A percentile compares a stretch with the other conserved stretches of the same genome.
phyloP scores from a whole-genome alignment of 2,113 vertebrate genomes.

The Sinocyclocheilus maitianheensis region DNA sequence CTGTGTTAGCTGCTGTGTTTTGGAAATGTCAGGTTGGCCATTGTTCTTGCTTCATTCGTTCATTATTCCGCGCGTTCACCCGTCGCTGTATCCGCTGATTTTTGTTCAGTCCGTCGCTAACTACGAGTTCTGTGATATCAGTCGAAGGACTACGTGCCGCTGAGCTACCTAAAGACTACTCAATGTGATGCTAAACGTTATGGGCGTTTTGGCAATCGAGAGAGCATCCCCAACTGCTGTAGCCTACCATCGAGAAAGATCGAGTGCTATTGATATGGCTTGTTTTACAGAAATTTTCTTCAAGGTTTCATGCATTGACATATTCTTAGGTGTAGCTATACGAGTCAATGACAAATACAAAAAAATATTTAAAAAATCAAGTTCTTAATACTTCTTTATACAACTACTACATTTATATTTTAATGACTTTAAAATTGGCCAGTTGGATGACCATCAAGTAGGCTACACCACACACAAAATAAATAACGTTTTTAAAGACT shows the following conservation, averaged over 20 bases:
- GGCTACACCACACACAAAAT: too few species aligned
- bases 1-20: constrained; percentile 48
- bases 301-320: background rate
- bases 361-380: background rate
- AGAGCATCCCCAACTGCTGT: constrained; percentile 5
- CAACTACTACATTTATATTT: background rate
- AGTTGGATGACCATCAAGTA: too few species aligned
- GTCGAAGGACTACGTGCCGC: background rate
- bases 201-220: background rate
- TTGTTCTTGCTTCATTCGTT: constrained; percentile 48
- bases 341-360: background rate
- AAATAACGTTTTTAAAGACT: too few species aligned
- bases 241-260: background rate
- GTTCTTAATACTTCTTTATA: background rate
- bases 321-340: background rate
- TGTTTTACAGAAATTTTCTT: background rate
- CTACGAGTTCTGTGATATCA: background rate
- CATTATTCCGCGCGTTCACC: background rate
- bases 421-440: background rate
- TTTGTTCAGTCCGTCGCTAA: background rate
- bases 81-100: background rate
- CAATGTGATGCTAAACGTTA: background rate
- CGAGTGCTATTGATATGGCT: background rate
- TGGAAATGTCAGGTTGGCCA: constrained; percentile 48
- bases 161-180: background rate